Percentiles rank a stretch among this genome's conserved stretches.
phyloP scores from a whole-genome alignment of 2,113 vertebrate species.

The Pseudolaguvia tuberculata region DNA sequence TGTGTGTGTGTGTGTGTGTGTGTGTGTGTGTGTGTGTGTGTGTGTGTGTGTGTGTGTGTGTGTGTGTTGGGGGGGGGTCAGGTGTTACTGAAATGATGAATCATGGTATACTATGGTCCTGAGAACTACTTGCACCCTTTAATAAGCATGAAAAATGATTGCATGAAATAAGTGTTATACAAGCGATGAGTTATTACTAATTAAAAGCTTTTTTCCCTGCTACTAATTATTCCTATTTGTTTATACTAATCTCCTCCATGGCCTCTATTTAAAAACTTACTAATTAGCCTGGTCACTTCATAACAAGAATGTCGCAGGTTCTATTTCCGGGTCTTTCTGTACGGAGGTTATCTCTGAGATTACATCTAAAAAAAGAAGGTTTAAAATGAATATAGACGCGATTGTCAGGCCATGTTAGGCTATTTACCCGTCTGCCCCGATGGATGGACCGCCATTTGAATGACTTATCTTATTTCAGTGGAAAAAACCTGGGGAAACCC shows the following conservation, averaged over 20 bases:
- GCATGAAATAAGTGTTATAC: neutral
- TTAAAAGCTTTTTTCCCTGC: neutral
- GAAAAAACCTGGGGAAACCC: neutral
- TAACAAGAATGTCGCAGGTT: neutral
- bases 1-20: no score
- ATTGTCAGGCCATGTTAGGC: neutral
- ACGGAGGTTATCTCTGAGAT: neutral
- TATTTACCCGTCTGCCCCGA: no score
- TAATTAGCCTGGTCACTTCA: no score
- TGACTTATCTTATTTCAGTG: neutral
- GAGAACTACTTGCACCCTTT: neutral
- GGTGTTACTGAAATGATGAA: conserved; percentile 19
- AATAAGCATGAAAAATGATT: neutral
- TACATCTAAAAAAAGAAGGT: no score
- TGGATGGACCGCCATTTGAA: neutral
- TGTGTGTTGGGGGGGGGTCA: no score
- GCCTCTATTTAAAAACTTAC: no score
- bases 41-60: neutral
- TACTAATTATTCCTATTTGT: neutral
- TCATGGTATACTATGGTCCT: neutral
- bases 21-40: no score
- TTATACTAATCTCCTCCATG: neutral
- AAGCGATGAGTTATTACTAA: neutral
- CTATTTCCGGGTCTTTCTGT: neutral
- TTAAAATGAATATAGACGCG: no score